phyloP scores from a whole-genome alignment of 1,140 invertebrate genomes.

The Eriosoma lanigerum region DNA sequence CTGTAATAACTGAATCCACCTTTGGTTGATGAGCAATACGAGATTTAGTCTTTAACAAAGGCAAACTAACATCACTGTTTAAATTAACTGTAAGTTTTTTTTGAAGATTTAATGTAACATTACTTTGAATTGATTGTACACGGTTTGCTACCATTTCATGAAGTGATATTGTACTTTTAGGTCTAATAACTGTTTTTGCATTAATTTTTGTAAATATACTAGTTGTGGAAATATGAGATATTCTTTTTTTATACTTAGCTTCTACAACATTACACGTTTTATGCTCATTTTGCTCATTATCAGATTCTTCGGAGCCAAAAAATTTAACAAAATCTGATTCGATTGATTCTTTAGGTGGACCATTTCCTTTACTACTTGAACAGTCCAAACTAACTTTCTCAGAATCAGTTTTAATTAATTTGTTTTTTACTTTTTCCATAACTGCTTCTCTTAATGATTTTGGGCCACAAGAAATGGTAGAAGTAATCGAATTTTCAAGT shows the following conservation, averaged over 20 bases:
- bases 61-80: slow-evolving; percentile 7
- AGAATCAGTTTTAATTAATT: background rate
- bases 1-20: background rate
- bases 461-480: background rate
- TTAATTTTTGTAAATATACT: slow-evolving; percentile 37
- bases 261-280: slow-evolving; percentile 26
- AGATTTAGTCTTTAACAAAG: slow-evolving; percentile 15
- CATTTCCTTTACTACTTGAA: slow-evolving; percentile 29
- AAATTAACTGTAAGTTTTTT: background rate
- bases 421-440: slow-evolving; percentile 34
- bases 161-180: slow-evolving; percentile 23
- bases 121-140: slow-evolving; percentile 24
- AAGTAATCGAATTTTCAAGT: background rate
- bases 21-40: slow-evolving; percentile 36
- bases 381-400: background rate
- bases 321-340: slow-evolving; percentile 14
- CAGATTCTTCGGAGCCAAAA: slow-evolving; percentile 24
- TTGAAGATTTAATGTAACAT: background rate
- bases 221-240: slow-evolving; percentile 39
- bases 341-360: background rate
- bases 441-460: slow-evolving; percentile 33
- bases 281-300: slow-evolving; percentile 16
- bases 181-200: slow-evolving; percentile 20
- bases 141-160: slow-evolving; percentile 34
- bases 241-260: slow-evolving; percentile 47